These are phyloP conservation scores for Pundamilia nyererei DNA, from an alignment of 2,113 vertebrate species.

Conservation along the genomic window DNA sequence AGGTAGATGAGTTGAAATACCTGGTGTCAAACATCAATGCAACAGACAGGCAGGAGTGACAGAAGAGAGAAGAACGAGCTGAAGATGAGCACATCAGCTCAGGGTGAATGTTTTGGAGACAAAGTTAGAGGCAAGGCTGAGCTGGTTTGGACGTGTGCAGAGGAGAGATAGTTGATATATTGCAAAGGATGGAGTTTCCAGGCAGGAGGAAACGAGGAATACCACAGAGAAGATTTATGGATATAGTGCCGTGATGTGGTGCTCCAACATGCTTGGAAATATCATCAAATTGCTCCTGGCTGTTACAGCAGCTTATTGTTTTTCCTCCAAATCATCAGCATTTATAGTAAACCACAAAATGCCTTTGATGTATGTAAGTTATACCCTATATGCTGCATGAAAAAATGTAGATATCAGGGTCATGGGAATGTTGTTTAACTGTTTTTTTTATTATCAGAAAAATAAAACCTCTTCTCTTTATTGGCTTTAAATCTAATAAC, in stretches of 20 bases:
- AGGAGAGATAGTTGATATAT: neutral
- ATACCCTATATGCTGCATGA: rapidly evolving
- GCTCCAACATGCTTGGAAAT: neutral
- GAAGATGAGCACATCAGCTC: neutral
- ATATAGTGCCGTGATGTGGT: rapidly evolving
- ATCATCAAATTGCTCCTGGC: neutral
- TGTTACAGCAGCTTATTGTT: rapidly evolving
- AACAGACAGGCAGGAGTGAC: neutral
- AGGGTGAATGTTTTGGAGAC: neutral
- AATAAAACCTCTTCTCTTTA: neutral
- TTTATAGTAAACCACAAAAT: neutral
- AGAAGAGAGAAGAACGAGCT: neutral
- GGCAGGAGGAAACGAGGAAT: neutral
- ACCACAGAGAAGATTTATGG: neutral
- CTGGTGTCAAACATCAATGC: neutral
- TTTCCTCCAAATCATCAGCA: neutral
- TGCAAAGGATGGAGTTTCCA: neutral
- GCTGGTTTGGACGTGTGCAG: neutral
- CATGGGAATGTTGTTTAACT: neutral
- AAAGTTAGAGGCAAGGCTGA: neutral
- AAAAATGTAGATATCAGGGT: rapidly evolving
- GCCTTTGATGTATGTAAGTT: neutral
- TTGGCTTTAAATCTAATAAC: neutral
- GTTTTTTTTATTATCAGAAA: neutral
- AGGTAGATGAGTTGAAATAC: neutral